phyloP scores from a whole-genome alignment of 2,888 invertebrate species.

The Yponomeuta sedellus region DNA sequence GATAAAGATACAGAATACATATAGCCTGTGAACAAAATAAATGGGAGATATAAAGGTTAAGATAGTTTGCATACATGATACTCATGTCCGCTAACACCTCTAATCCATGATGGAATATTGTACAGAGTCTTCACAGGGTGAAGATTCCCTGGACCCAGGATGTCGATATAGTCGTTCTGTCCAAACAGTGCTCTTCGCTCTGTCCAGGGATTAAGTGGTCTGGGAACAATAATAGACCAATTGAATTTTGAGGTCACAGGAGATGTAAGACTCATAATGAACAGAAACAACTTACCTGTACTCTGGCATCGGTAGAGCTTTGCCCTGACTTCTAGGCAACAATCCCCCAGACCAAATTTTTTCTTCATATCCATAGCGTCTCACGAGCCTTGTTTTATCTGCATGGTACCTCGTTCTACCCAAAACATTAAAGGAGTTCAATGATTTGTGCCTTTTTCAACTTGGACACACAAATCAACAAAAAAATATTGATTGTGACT shows the following conservation, averaged over 20 bases:
- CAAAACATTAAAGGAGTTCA: conserved; percentile 13
- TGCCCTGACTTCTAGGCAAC: conserved; percentile 80
- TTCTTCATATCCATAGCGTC: conserved; percentile 84
- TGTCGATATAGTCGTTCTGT: conserved; percentile 98
- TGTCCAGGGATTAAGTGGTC: conserved; percentile 85
- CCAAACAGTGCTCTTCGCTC: conserved; percentile 90
- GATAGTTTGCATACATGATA: conserved; percentile 74
- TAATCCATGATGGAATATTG: conserved; percentile 91
- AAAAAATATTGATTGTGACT: conserved; percentile 20
- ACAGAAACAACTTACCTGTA: conserved; percentile 62
- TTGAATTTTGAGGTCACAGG: background rate
- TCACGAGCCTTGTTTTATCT: conserved; percentile 78
- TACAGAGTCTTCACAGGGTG: conserved; percentile 92
- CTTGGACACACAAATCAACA: background rate
- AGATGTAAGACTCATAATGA: background rate
- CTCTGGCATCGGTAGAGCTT: conserved; percentile 78
- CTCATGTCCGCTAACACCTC: conserved; percentile 92
- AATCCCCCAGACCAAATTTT: conserved; percentile 80
- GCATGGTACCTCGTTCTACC: conserved; percentile 77
- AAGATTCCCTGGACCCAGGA: conserved; percentile 87
- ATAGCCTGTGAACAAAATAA: too few species aligned
- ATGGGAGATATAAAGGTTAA: too few species aligned
- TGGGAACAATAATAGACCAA: conserved; percentile 36
- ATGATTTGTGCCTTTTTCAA: background rate
- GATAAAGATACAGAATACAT: too few species aligned